Evolutionary conservation across 1,140 invertebrate genomes (phyloP).

Genomic region (Mizuhopecten yessoensis): DNA sequence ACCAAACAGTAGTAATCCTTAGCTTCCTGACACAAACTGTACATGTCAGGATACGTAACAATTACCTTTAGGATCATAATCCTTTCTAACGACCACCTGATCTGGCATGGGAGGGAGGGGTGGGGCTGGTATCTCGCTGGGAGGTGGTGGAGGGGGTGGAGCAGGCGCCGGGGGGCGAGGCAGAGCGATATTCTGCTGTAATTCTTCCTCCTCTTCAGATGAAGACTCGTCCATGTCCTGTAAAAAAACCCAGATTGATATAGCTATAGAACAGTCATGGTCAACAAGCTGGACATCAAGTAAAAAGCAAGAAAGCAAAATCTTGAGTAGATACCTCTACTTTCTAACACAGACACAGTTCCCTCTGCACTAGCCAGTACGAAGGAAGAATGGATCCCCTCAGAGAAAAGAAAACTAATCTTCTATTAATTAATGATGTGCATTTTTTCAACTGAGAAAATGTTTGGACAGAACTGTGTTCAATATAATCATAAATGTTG

Average conservation of each 20-base stretch:
- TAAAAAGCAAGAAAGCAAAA: not conserved
- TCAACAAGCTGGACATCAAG: not conserved
- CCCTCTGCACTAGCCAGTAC: too few species aligned
- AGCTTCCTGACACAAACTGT: not conserved
- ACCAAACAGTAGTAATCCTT: too few species aligned
- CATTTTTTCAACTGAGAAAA: too few species aligned
- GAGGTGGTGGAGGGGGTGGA: constrained; percentile 86
- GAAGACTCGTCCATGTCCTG: constrained; percentile 86
- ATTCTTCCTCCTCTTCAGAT: constrained; percentile 74
- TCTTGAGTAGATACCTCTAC: too few species aligned
- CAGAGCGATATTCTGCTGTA: constrained; percentile 83
- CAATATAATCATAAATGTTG: too few species aligned
- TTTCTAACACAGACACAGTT: too few species aligned
- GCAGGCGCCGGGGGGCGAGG: constrained; percentile 81
- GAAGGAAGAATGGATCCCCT: too few species aligned
- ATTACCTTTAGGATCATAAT: constrained; percentile 96
- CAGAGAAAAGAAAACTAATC: too few species aligned
- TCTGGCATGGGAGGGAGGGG: constrained; percentile 90
- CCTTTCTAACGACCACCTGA: constrained; percentile 97
- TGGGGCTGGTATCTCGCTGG: constrained; percentile 72
- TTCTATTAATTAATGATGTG: too few species aligned
- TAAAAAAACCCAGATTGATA: constrained; percentile 46
- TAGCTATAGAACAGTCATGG: not conserved
- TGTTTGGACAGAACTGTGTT: too few species aligned
- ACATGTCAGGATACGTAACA: too few species aligned